Percentiles rank a stretch among this genome's conserved stretches.
Conservation (phyloP, 2,797 vertebrate species). For the Melanotaenia boesemani region DNA sequence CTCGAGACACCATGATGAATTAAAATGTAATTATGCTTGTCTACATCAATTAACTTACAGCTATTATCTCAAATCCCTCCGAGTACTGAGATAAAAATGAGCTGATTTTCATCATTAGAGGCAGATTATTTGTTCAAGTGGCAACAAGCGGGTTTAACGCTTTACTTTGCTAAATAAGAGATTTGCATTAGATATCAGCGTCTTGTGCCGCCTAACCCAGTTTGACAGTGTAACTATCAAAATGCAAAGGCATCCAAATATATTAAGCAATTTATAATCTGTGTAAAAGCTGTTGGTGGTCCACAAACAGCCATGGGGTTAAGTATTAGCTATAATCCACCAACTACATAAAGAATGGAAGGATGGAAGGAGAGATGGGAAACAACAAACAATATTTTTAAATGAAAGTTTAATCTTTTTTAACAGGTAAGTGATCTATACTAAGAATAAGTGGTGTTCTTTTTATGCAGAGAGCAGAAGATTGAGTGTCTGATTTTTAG, state of each 20-base stretch:
- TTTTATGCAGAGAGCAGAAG: background rate
- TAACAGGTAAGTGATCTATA: background rate
- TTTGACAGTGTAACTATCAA: constrained; percentile 53
- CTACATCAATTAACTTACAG: constrained; percentile 24
- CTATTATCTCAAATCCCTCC: constrained; percentile 15
- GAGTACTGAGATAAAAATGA: constrained; percentile 9
- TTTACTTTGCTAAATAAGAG: constrained; percentile 14
- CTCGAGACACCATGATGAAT: constrained; percentile 8
- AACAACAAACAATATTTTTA: constrained; percentile 20
- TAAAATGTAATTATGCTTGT: constrained; percentile 37
- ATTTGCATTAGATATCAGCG: constrained; percentile 30
- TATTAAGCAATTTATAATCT: constrained; percentile 54
- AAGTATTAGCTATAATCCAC: constrained; percentile 62
- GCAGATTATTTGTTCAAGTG: constrained; percentile 30
- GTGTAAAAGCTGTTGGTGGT: constrained; percentile 54
- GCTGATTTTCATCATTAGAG: constrained; percentile 22
- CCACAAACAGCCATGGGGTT: constrained; percentile 53
- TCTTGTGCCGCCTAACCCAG: constrained; percentile 12
- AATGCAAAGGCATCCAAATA: constrained; percentile 37
- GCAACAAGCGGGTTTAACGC: background rate
- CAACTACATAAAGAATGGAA: constrained; percentile 57
- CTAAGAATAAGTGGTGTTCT: background rate
- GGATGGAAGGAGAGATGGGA: constrained; percentile 3
- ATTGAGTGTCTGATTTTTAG: constrained; percentile 4
- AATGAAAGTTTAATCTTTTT: constrained; percentile 1